Percentiles rank a stretch among this genome's conserved stretches.
Conservation (phyloP, 2,888 invertebrate genomes). For the Polylopha cassiicola region DNA sequence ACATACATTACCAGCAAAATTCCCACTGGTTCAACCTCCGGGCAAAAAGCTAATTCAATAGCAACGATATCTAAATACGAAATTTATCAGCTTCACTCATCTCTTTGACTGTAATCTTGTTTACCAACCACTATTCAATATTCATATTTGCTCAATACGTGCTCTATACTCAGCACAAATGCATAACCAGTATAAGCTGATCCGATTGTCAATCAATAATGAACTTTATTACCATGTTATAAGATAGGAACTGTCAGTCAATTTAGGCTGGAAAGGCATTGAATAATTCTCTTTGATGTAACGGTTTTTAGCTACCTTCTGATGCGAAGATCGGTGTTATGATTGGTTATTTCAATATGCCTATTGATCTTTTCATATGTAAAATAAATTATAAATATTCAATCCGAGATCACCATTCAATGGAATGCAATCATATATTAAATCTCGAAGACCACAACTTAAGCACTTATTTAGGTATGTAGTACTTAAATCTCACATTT, state of each 20-base stretch:
- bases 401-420: constrained; percentile 2
- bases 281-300: constrained; percentile 34
- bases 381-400: constrained; percentile 1
- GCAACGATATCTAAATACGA: constrained; percentile 10
- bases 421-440: no score
- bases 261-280: constrained; percentile 6
- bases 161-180: constrained; percentile 7
- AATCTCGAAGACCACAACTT: no score
- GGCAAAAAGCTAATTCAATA: constrained; percentile 18
- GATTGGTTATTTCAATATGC: constrained; percentile 15
- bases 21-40: constrained; percentile 3
- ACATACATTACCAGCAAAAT: no score
- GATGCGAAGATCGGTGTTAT: constrained; percentile 23
- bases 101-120: constrained; percentile 21
- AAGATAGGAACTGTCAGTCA: background rate
- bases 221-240: background rate
- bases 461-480: no score
- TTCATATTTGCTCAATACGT: constrained; percentile 20
- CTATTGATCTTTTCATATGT: background rate
- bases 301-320: constrained; percentile 20
- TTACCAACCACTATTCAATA: constrained; percentile 18
- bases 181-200: background rate
- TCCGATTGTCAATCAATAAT: constrained; percentile 1
- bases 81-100: constrained; percentile 15
- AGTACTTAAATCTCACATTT: no score